phyloP scores from a whole-genome alignment of 2,113 vertebrate species.

The Ctenodactylus gundi region DNA sequence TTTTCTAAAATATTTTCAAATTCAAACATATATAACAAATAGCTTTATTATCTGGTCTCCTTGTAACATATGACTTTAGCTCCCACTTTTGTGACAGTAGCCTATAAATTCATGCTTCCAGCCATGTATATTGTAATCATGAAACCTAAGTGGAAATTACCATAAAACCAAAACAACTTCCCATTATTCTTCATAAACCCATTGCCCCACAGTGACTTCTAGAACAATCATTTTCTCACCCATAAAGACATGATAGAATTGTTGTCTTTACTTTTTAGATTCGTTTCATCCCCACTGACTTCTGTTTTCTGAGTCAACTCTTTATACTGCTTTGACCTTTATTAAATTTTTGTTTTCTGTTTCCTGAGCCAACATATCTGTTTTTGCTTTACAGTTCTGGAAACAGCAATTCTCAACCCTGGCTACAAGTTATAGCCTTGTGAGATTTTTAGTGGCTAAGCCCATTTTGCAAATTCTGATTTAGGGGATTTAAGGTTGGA shows the following conservation, averaged over 20 bases:
- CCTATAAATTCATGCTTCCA: background rate
- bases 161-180: background rate
- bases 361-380: background rate
- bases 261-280: background rate
- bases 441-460: background rate
- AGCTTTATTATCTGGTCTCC: background rate
- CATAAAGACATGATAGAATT: background rate
- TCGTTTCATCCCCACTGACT: background rate
- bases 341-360: background rate
- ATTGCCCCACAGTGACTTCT: background rate
- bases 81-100: background rate
- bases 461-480: background rate
- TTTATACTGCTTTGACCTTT: background rate
- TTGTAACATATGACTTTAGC: background rate
- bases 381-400: background rate
- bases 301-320: background rate
- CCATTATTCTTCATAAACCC: background rate
- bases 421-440: background rate
- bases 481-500: background rate
- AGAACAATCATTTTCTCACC: background rate
- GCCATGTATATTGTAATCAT: background rate
- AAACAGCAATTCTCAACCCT: background rate
- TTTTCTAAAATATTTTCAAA: background rate
- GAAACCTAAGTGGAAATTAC: background rate
- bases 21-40: background rate